phyloP scores from a whole-genome alignment of 2,888 invertebrate species.

The Trilocha varians region DNA sequence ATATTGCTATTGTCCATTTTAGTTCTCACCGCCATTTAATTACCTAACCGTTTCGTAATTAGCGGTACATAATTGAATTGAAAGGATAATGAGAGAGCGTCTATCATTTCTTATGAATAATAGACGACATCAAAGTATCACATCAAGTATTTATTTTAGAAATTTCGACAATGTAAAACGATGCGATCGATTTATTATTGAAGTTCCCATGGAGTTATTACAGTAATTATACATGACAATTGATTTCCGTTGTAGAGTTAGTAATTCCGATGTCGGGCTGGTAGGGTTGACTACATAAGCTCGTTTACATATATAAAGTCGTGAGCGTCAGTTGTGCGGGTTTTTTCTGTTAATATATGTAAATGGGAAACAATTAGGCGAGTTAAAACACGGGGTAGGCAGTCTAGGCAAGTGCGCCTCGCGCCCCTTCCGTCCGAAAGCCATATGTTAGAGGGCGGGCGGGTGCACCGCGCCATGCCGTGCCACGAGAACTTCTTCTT shows the following conservation, averaged over 20 bases:
- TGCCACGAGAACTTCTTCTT: constrained; percentile 16
- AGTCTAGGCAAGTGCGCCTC: constrained; percentile 63
- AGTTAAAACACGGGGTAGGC: constrained; percentile 71
- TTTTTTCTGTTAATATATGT: constrained; percentile 70
- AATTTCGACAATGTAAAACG: constrained; percentile 28
- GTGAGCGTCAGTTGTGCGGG: constrained; percentile 56
- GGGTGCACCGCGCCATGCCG: constrained; percentile 22
- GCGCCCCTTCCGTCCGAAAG: constrained; percentile 51
- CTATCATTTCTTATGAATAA: constrained; percentile 41
- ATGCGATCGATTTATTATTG: constrained; percentile 11
- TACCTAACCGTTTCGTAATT: constrained; percentile 58
- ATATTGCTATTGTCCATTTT: constrained; percentile 55
- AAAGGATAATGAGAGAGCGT: constrained; percentile 55
- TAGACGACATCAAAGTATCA: constrained; percentile 38
- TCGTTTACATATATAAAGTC: constrained; percentile 54
- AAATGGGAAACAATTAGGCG: constrained; percentile 72
- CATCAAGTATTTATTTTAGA: constrained; percentile 31
- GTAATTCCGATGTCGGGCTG: constrained; percentile 32
- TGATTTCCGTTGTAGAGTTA: constrained; percentile 57
- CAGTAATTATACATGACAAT: constrained; percentile 48
- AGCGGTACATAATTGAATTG: constrained; percentile 54
- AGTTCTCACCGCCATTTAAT: constrained; percentile 66
- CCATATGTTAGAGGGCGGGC: constrained; percentile 66
- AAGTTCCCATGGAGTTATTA: constrained; percentile 34
- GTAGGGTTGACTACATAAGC: constrained; percentile 29